Base-by-base conservation (phyloP, 2,113 vertebrate genomes). In the Heterotis niloticus region DNA sequence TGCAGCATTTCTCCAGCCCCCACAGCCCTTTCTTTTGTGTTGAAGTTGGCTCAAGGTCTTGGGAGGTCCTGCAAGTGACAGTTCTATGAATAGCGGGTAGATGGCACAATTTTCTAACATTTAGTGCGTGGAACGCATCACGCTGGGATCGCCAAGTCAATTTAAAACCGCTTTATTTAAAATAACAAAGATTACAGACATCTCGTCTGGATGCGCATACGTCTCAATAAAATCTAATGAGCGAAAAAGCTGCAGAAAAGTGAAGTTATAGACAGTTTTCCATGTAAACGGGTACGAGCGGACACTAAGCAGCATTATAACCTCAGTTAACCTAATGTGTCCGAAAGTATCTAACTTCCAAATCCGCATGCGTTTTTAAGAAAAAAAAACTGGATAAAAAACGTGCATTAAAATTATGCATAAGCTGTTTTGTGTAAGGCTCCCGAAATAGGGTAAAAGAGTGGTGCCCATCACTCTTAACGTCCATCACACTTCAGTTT, bases 101-200 rank as follows among this genome's bases (percentile, higher is more conserved):
- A 98, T 98, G 97, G 97, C 97, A 98, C 95, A 98, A 94, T 99
- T 98, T 97, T 98, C 96, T 96, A 94, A 98, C 96, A 96, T 98
- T 98, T 98, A 94, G 93, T 93, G 90, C 90, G 92, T 92, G 90
- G 89, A 91, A 88, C 84, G 91, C 92, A 92, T 89, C 79, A 75
- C 82, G 91, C 92, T 90, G 90, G 23, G 54, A 74, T 23, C n/a
- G 26, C 24, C 71, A 13, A 57, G 54, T 57, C 71, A 74, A 57
- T 74, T 74, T 74, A 57, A 57, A 74, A 57, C 56, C 23, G n/a
- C 54, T 74, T 57, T 28, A 57, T 74, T 57, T 23, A 74, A 56
- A 74, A 52, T 26, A 74, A 73, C 70, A 54, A 74, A 74, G 51
- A 74, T 59, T 26, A 59, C 51, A 74, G 51, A 74, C 54, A 74